Conservation (phyloP, 2,797 vertebrate species). For the Poeciliopsis gracilis region DNA sequence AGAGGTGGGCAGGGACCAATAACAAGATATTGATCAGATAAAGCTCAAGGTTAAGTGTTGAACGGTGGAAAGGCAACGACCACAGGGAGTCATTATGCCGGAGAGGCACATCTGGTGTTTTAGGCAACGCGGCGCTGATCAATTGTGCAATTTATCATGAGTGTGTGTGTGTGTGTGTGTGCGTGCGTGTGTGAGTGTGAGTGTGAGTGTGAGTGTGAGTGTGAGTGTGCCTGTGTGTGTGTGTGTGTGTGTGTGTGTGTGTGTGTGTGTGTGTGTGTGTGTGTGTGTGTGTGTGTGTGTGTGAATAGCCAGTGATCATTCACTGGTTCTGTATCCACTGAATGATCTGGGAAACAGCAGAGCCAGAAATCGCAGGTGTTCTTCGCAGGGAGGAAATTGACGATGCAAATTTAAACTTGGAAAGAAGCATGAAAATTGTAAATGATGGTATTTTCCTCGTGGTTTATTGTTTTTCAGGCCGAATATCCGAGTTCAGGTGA, state of each 20-base stretch:
- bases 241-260: slow-evolving; percentile 7
- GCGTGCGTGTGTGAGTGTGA: slow-evolving; percentile 15
- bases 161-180: slow-evolving; percentile 18
- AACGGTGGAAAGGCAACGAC: slow-evolving; percentile 40
- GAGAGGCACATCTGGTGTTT: slow-evolving; percentile 67
- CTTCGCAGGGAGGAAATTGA: slow-evolving; percentile 55
- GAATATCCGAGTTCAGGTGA: slow-evolving; percentile 17
- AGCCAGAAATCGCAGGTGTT: slow-evolving; percentile 72
- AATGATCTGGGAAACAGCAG: slow-evolving; percentile 26
- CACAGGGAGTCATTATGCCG: slow-evolving; percentile 52
- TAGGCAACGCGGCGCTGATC: slow-evolving; percentile 51
- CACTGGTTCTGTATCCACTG: slow-evolving; percentile 21
- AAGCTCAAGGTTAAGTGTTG: slow-evolving; percentile 75
- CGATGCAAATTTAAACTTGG: slow-evolving; percentile 41
- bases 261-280: slow-evolving; percentile 6
- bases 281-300: slow-evolving; percentile 9
- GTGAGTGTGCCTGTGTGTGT: neutral
- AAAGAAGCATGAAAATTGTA: slow-evolving; percentile 32
- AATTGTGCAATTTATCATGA: slow-evolving; percentile 31
- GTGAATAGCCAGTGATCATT: no score
- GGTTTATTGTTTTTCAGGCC: slow-evolving; percentile 10
- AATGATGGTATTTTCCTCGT: slow-evolving; percentile 19
- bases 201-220: slow-evolving; percentile 7
- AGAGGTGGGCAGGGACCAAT: slow-evolving; percentile 62
- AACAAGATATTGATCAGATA: slow-evolving; percentile 67